These are phyloP conservation scores for Marmota flaviventris DNA, from an alignment of 2,113 vertebrate genomes.

Conservation along the genomic window DNA sequence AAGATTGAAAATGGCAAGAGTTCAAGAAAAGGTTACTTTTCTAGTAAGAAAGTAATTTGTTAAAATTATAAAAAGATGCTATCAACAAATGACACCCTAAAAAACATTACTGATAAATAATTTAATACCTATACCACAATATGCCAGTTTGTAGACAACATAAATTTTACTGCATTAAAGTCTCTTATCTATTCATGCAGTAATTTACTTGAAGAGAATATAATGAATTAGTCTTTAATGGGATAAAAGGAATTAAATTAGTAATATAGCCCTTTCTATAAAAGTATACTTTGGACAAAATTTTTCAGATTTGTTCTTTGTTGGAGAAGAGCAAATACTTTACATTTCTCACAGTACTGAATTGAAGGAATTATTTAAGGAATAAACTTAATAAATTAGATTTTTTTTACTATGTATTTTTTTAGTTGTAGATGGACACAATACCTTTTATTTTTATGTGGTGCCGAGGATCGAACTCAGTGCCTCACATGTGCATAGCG, in stretches of 20 bases:
- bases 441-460: too few species aligned
- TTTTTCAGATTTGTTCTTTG: background rate
- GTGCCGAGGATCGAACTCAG: too few species aligned
- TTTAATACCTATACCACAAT: slow-evolving; percentile 10
- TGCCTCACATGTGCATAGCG: too few species aligned
- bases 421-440: too few species aligned
- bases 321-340: slow-evolving; percentile 42
- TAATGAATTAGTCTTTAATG: slow-evolving; percentile 34
- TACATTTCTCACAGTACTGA: background rate
- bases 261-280: background rate
- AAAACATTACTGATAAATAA: slow-evolving; percentile 35
- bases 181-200: background rate
- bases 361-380: background rate
- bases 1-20: slow-evolving; percentile 40
- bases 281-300: background rate
- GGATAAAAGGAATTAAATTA: slow-evolving; percentile 53
- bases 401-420: background rate
- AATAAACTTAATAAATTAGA: background rate
- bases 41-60: background rate
- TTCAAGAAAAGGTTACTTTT: background rate
- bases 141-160: slow-evolving; percentile 8
- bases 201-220: background rate
- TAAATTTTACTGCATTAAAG: slow-evolving; percentile 1
- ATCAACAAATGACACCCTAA: slow-evolving; percentile 29
- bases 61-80: slow-evolving; percentile 2